These are phyloP conservation scores for Hydrotaea diabolus DNA, from an alignment of 2,888 invertebrate species.

Conservation along the genomic window DNA sequence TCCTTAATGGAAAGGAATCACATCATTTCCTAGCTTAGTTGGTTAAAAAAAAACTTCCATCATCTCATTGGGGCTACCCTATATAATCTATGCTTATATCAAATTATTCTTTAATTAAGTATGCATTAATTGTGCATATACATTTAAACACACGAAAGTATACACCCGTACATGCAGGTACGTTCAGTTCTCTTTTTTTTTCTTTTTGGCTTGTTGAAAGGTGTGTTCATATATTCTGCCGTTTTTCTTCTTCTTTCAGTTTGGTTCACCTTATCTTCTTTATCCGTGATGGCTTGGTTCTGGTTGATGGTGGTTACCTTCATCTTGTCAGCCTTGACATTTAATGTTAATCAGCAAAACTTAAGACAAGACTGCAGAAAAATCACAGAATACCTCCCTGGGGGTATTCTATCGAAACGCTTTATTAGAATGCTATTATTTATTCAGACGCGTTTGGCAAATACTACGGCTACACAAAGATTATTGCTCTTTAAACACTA, in stretches of 20 bases:
- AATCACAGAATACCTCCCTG: conserved; percentile 1
- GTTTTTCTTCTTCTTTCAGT: not conserved
- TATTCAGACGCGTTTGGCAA: not conserved
- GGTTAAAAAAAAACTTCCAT: not conserved
- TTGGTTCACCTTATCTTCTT: not conserved
- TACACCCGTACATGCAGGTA: not conserved
- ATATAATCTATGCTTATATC: not conserved
- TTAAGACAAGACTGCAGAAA: not conserved
- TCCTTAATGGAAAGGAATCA: too few relatives aligned
- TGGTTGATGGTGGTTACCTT: not conserved
- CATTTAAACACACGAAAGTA: not conserved
- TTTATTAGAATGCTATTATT: not conserved
- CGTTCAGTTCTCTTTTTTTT: too few relatives aligned
- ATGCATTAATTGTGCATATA: conserved; percentile 3
- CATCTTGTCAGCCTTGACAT: conserved; percentile 27
- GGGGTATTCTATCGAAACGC: not conserved
- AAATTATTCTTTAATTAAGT: not conserved
- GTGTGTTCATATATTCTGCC: not conserved
- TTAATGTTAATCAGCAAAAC: not conserved
- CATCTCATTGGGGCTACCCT: not conserved
- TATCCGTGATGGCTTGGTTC: not conserved
- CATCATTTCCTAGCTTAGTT: too few relatives aligned
- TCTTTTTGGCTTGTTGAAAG: conserved; percentile 4
- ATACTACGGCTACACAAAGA: not conserved
- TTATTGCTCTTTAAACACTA: not conserved